Conservation (phyloP, 2,888 invertebrate genomes). For the Cheilosia vulpina region DNA sequence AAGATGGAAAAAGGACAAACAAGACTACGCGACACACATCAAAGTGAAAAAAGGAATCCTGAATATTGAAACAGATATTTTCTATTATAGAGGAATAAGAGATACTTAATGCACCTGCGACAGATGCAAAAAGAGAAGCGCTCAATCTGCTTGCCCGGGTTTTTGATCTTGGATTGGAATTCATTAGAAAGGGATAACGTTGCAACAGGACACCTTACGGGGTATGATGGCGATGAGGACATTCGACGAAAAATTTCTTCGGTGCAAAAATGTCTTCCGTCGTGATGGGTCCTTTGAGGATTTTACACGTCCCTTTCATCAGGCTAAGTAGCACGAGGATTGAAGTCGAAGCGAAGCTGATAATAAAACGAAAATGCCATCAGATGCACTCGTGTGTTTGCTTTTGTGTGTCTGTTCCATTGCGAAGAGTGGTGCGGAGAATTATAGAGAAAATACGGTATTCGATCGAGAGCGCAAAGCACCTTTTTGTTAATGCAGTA, state of each 20-base stretch:
- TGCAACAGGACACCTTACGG: slow-evolving; percentile 6
- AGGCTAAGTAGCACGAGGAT: slow-evolving; percentile 12
- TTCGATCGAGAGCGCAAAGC: slow-evolving; percentile 23
- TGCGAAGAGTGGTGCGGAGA: not conserved
- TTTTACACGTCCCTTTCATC: slow-evolving; percentile 47
- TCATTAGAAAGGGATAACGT: slow-evolving; percentile 43
- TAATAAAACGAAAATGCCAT: slow-evolving; percentile 25
- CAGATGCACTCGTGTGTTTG: slow-evolving; percentile 10
- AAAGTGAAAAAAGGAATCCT: slow-evolving; percentile 58
- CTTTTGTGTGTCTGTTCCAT: not conserved
- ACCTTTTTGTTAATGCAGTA: slow-evolving; percentile 30
- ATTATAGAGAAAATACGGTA: slow-evolving; percentile 6
- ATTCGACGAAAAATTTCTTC: slow-evolving; percentile 11
- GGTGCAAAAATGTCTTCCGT: slow-evolving; percentile 2
- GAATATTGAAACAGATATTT: slow-evolving; percentile 70
- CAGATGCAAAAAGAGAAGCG: slow-evolving; percentile 47
- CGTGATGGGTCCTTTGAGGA: slow-evolving; percentile 18
- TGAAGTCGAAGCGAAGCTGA: slow-evolving; percentile 2
- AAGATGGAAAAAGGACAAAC: slow-evolving; percentile 1
- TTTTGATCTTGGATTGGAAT: slow-evolving; percentile 44
- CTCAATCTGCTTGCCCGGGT: slow-evolving; percentile 43
- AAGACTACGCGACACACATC: slow-evolving; percentile 23
- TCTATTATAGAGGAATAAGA: slow-evolving; percentile 47
- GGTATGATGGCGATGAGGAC: not conserved
- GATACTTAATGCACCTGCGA: slow-evolving; percentile 68